These are phyloP conservation scores for Odontamblyopus rebecca DNA, from an alignment of 2,797 vertebrate genomes.

Conservation along the genomic window DNA sequence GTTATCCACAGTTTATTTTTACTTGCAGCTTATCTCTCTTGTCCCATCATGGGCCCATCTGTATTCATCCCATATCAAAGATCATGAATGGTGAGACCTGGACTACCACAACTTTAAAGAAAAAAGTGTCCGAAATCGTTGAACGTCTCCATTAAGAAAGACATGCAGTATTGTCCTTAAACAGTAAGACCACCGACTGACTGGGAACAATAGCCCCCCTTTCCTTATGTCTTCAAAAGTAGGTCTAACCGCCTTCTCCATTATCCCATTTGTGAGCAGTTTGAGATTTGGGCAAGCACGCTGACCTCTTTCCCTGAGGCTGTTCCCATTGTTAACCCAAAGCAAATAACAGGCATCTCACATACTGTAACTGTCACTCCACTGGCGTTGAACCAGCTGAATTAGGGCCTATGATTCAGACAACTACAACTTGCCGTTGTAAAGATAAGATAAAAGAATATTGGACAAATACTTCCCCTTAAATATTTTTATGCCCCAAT, in stretches of 20 bases:
- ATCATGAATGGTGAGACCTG: neutral
- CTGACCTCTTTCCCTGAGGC: neutral
- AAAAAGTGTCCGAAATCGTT: neutral
- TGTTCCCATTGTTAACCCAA: neutral
- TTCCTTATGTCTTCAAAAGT: constrained; percentile 17
- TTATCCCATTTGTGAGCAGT: constrained; percentile 33
- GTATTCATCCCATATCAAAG: neutral
- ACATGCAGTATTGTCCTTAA: constrained; percentile 28
- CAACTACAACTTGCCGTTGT: neutral
- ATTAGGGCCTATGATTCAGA: neutral
- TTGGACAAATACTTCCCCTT: neutral
- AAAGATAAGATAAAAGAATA: neutral
- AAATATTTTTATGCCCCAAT: neutral
- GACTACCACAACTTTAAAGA: neutral
- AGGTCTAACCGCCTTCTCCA: constrained; percentile 36
- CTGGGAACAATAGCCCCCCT: constrained; percentile 40
- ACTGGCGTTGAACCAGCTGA: neutral
- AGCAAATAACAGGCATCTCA: neutral
- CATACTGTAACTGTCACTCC: neutral
- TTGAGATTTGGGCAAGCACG: neutral
- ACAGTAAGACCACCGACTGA: constrained; percentile 51
- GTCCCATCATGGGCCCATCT: neutral
- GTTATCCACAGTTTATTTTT: neutral
- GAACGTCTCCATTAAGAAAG: neutral
- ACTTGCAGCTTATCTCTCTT: neutral